These are phyloP conservation scores for Trachelus tabidus DNA, from an alignment of 2,888 invertebrate genomes.

Conservation along the genomic window DNA sequence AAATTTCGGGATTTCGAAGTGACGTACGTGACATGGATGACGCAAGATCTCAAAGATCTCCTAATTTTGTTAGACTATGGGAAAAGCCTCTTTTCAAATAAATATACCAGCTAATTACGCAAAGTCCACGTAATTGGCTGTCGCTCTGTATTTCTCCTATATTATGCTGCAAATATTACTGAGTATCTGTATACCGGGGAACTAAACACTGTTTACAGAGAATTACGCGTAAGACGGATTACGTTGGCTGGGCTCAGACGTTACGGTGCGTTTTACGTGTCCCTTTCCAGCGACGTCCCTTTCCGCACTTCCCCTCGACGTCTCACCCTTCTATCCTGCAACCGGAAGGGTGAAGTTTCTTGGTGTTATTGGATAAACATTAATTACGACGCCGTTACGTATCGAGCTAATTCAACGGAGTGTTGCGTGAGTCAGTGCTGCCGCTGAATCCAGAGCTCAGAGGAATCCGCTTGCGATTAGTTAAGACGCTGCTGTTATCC, in stretches of 20 bases:
- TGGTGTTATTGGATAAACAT: constrained; percentile 3
- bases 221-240: constrained; percentile 3
- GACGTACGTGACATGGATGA: neutral
- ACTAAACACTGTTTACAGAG: neutral
- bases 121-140: neutral
- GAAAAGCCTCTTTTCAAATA: neutral
- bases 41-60: neutral
- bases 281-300: neutral
- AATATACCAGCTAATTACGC: neutral
- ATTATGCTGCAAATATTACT: neutral
- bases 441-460: too few relatives aligned
- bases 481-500: too few relatives aligned
- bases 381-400: neutral
- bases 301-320: neutral
- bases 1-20: neutral
- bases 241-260: neutral
- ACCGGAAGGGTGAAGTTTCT: neutral
- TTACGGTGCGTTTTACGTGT: neutral
- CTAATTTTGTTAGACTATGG: neutral
- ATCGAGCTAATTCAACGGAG: neutral
- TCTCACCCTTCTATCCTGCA: neutral
- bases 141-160: neutral
- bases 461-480: too few relatives aligned
- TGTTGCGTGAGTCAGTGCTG: too few relatives aligned
- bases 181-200: neutral